Evolutionary conservation across 2,797 vertebrate species (phyloP).

Genomic region (Fringilla coelebs): DNA sequence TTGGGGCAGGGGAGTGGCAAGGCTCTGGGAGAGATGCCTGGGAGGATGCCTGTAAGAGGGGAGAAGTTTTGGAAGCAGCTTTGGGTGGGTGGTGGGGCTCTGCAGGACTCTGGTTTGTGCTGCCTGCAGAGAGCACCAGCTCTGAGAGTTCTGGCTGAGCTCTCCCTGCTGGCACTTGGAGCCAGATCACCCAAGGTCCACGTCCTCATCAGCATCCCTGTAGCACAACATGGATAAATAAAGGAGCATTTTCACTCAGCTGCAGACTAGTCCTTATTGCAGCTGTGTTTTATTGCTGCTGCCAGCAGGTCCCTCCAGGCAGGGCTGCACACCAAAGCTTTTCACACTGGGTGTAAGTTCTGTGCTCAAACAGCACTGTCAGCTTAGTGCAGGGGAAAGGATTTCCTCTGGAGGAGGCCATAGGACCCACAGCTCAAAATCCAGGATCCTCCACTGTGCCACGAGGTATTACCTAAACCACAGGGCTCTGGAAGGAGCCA

Average conservation of each 20-base stretch:
- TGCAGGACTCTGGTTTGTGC: background rate
- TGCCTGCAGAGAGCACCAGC: background rate
- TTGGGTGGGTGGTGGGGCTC: background rate
- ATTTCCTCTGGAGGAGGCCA: background rate
- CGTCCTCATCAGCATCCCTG: too few species aligned
- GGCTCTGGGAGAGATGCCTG: background rate
- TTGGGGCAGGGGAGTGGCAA: background rate
- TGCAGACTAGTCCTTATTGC: background rate
- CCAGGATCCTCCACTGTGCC: background rate
- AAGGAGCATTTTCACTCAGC: background rate
- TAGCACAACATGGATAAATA: background rate
- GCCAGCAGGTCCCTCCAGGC: background rate
- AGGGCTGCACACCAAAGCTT: background rate
- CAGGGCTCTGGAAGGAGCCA: background rate
- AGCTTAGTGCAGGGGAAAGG: background rate
- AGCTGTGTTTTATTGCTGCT: background rate
- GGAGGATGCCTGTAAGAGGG: background rate
- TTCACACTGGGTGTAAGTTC: background rate
- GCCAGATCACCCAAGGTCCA: background rate
- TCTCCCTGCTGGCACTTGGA: background rate
- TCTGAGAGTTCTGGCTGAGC: background rate
- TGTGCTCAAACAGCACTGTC: background rate
- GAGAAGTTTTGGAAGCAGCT: background rate
- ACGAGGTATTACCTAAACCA: background rate
- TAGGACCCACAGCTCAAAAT: background rate